phyloP scores from a whole-genome alignment of 2,888 invertebrate species.

The Hypomecis punctinalis region DNA sequence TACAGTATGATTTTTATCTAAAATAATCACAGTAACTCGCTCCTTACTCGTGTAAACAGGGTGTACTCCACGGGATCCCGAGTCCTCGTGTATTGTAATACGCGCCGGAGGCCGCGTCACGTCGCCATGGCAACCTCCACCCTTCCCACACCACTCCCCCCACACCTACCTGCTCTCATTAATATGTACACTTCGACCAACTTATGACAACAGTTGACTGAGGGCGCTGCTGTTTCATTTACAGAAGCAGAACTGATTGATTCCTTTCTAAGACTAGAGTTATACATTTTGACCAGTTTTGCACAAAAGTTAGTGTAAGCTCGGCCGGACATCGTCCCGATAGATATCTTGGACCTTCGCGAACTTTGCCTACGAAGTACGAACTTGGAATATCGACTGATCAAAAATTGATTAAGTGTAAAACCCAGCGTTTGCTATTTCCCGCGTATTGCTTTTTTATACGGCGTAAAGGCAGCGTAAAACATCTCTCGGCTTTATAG shows the following conservation, averaged over 20 bases:
- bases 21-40: constrained; percentile 2
- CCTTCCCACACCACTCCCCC: constrained; percentile 44
- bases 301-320: not conserved
- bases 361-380: constrained; percentile 44
- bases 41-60: constrained; percentile 30
- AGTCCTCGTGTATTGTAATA: constrained; percentile 70
- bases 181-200: constrained; percentile 69
- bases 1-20: constrained; percentile 6
- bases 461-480: constrained; percentile 19
- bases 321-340: constrained; percentile 51
- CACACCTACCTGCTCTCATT: constrained; percentile 74
- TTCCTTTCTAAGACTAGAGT: not conserved
- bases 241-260: not conserved
- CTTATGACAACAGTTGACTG: not conserved
- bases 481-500: not conserved
- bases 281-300: not conserved
- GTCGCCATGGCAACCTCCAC: constrained; percentile 73
- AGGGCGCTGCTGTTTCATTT: not conserved
- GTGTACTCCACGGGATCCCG: constrained; percentile 45
- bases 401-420: constrained; percentile 57
- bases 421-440: constrained; percentile 20
- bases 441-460: constrained; percentile 29
- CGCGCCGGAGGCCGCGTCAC: constrained; percentile 79
- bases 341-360: constrained; percentile 55
- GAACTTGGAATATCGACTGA: constrained; percentile 53